Evolutionary conservation across 1,140 invertebrate genomes (phyloP), one percentile per base, ranked within the genome.

Genomic region (Glossosoma conforme): DNA sequence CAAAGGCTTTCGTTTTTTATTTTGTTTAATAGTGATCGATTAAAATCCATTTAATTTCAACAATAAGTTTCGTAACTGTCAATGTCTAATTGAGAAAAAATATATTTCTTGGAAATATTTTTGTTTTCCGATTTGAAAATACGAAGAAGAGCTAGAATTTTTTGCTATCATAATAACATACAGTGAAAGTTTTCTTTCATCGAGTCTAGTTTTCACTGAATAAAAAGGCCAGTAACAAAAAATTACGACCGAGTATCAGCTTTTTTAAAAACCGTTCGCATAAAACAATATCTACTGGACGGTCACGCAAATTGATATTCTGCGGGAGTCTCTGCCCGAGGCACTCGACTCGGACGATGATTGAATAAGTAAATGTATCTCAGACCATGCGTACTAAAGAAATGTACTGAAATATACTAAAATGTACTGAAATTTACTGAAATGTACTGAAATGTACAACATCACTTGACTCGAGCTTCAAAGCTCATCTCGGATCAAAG

Each of bases 271-370:
- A n/a, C n/a, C n/a, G n/a, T n/a, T n/a, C n/a, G n/a, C n/a, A n/a
- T n/a, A n/a, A n/a, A n/a, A n/a, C n/a, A n/a, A n/a, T n/a, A n/a
- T n/a, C n/a, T n/a, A n/a, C 30, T 10, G 19, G 51, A 35, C 21
- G 10, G 15, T 21, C 33, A 46, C 44, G 33, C 33, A 47, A 54
- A 54, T 54, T 54, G 44, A 41, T 54, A 54, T 54, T 54, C 52
- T 28, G 40, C 36, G 45, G 13, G 15, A 33, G 35, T 24, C 21
- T 42, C 20, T 28, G 44, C 30, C 36, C 32, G 13, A 10, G 18
- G 22, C n/a, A 1, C 32, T 36, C 35, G 18, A 11, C 14, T 41
- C 33, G 41, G 37, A 52, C 50, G 50, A 52, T 52, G 50, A 52
- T 52, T 52, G 50, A 52, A 52, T 52, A 52, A 52, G 46, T 40